These are phyloP conservation scores for Vultur gryphus DNA, from an alignment of 2,797 vertebrate species.

Conservation along the genomic window DNA sequence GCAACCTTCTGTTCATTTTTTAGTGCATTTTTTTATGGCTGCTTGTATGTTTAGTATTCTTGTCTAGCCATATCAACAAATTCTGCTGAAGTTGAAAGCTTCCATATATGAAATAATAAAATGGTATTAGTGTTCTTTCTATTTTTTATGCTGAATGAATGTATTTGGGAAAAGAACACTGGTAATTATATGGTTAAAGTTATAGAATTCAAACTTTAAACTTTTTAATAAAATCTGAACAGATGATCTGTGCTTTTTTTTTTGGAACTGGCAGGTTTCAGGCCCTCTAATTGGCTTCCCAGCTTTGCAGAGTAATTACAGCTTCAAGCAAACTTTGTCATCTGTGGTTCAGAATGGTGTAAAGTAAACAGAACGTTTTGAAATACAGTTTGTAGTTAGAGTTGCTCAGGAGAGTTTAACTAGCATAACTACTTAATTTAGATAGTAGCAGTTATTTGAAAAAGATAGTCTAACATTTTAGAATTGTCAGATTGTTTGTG, in stretches of 20 bases:
- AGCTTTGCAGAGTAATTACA: conserved; percentile 77
- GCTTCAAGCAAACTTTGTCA: conserved; percentile 78
- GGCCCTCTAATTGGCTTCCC: conserved; percentile 76
- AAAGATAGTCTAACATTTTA: not conserved
- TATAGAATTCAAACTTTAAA: conserved; percentile 68
- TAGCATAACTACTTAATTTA: conserved; percentile 58
- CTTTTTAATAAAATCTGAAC: conserved; percentile 76
- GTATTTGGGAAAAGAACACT: conserved; percentile 5
- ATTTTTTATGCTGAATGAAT: not conserved
- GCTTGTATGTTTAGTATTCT: conserved; percentile 22
- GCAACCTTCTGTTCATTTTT: conserved; percentile 54
- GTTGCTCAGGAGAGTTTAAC: conserved; percentile 68
- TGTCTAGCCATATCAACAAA: conserved; percentile 11
- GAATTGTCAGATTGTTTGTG: not conserved
- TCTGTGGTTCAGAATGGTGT: conserved; percentile 79
- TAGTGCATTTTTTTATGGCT: conserved; percentile 17
- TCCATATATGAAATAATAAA: conserved; percentile 11
- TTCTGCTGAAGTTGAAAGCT: conserved; percentile 11
- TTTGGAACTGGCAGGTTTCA: conserved; percentile 73
- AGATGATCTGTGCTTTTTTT: conserved; percentile 69
- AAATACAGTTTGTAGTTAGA: conserved; percentile 72
- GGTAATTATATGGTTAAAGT: conserved; percentile 63
- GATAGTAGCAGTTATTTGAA: conserved; percentile 22
- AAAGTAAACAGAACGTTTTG: conserved; percentile 75
- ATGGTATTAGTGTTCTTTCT: not conserved